Evolutionary conservation across 2,888 invertebrate species (phyloP).

Genomic region (Stenurella melanura): DNA sequence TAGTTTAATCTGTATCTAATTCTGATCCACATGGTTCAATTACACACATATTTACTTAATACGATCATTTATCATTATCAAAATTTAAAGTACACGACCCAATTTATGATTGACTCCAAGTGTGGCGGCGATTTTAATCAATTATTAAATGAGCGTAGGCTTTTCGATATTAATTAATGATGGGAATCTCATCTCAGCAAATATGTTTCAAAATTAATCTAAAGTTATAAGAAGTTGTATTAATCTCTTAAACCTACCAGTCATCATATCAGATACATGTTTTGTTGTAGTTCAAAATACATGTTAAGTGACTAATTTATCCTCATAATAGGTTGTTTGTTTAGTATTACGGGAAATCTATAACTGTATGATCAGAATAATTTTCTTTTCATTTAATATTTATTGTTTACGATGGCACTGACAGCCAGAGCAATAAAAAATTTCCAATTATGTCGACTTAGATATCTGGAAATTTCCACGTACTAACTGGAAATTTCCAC

Average conservation of each 20-base stretch:
- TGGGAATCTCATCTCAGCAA: constrained; percentile 20
- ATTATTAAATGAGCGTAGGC: constrained; percentile 11
- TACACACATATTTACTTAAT: not conserved
- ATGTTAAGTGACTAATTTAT: not conserved
- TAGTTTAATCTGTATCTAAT: no score
- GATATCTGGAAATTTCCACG: no score
- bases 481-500: no score
- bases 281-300: not conserved
- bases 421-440: no score
- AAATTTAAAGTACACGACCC: not conserved
- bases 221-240: not conserved
- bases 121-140: constrained; percentile 12
- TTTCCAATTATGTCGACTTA: no score
- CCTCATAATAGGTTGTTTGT: not conserved
- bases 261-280: constrained; percentile 3
- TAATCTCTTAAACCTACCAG: constrained; percentile 14
- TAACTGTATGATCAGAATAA: not conserved
- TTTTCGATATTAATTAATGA: constrained; percentile 19
- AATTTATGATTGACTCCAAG: constrained; percentile 1
- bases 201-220: constrained; percentile 1
- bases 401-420: no score
- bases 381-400: not conserved
- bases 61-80: constrained; percentile 13
- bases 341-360: not conserved
- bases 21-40: not conserved